Percentiles rank a stretch among this genome's conserved stretches.
Evolutionary conservation across 2,888 invertebrate species (phyloP).

Genomic region (Eurois occulta): DNA sequence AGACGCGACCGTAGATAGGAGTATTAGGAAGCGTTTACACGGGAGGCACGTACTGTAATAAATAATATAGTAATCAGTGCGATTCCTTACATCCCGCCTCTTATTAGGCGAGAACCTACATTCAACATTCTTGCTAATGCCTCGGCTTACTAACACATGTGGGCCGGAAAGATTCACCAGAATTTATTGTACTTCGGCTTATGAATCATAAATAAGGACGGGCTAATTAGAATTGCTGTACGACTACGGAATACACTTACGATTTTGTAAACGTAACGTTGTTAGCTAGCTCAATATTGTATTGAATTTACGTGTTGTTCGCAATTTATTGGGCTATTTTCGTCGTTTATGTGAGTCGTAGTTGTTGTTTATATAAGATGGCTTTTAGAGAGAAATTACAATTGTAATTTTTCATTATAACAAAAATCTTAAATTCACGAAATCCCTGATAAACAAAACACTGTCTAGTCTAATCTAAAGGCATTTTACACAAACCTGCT

Average conservation of each 20-base stretch:
- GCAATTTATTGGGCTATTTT: conserved; percentile 57
- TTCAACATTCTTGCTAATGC: conserved; percentile 90
- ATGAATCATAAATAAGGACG: conserved; percentile 90
- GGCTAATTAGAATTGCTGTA: conserved; percentile 88
- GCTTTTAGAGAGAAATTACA: not conserved
- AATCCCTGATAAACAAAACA: not conserved
- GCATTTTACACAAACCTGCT: not conserved
- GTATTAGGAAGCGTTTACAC: conserved; percentile 90
- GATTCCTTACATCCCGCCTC: conserved; percentile 90
- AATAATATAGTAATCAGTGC: conserved; percentile 90
- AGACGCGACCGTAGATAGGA: conserved; percentile 81
- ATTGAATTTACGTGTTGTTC: conserved; percentile 53
- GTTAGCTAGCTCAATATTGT: conserved; percentile 56
- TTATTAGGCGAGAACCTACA: conserved; percentile 89
- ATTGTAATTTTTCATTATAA: too few relatives aligned
- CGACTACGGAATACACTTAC: conserved; percentile 73
- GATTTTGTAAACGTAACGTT: conserved; percentile 73
- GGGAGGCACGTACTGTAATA: conserved; percentile 90
- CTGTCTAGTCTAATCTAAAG: not conserved
- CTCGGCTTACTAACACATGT: conserved; percentile 89
- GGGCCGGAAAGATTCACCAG: conserved; percentile 88
- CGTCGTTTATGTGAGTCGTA: conserved; percentile 25
- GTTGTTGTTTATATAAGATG: conserved; percentile 7
- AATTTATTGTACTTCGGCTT: conserved; percentile 90
- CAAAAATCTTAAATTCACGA: not conserved